Evolutionary conservation across 2,797 vertebrate species (phyloP).

Genomic region (Labroides dimidiatus): DNA sequence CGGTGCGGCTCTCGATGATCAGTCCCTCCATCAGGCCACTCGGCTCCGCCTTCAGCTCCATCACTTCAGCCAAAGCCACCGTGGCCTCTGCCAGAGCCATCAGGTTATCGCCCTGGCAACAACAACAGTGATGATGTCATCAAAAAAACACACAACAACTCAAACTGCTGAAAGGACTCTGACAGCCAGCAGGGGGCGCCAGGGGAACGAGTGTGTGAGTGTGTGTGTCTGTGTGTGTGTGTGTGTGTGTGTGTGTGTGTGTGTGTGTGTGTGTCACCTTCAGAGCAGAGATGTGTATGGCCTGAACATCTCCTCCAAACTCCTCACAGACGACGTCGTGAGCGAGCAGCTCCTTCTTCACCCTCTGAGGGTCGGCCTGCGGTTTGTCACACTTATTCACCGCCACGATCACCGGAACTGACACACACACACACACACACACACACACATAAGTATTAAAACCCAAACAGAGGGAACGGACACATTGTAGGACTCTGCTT

Average conservation of each 20-base stretch:
- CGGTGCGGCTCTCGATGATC: conserved; percentile 91
- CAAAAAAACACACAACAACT: too few species aligned
- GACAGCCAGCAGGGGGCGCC: too few species aligned
- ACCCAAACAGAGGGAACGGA: too few species aligned
- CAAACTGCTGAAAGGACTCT: too few species aligned
- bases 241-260: too few species aligned
- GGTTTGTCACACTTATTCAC: conserved; percentile 96
- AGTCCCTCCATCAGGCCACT: conserved; percentile 88
- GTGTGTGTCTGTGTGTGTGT: too few species aligned
- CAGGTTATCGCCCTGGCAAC: conserved; percentile 90
- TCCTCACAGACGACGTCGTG: conserved; percentile 94
- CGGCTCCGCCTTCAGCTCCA: conserved; percentile 92
- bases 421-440: background rate
- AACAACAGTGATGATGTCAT: background rate
- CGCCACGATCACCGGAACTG: conserved; percentile 75
- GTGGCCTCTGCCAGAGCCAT: conserved; percentile 91
- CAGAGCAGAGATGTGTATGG: conserved; percentile 91
- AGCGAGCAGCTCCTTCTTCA: conserved; percentile 89
- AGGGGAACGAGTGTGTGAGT: too few species aligned
- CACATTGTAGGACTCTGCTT: too few species aligned
- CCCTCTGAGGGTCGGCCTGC: conserved; percentile 87
- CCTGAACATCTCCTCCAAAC: conserved; percentile 93
- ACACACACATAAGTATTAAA: background rate
- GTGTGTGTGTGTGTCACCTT: conserved; percentile 80
- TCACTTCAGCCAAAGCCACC: conserved; percentile 90